Conservation (phyloP, 2,113 vertebrate species). For the Tyrannus savana region DNA sequence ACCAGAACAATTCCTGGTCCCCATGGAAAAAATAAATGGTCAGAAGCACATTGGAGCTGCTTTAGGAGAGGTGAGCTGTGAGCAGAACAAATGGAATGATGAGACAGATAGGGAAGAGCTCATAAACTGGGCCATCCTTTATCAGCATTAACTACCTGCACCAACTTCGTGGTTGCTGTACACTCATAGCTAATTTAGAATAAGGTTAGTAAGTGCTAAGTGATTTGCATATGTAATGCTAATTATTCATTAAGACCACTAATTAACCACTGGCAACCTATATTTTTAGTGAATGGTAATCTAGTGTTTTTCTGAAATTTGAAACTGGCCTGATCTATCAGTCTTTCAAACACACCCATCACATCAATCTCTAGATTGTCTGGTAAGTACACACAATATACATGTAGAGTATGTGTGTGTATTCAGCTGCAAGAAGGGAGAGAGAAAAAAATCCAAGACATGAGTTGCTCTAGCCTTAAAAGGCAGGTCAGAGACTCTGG, state of each 20-base stretch:
- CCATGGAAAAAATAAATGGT: neutral
- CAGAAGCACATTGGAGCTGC: neutral
- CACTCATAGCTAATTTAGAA: neutral
- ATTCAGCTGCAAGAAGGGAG: neutral
- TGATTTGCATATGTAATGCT: neutral
- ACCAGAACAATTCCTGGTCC: neutral
- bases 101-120: neutral
- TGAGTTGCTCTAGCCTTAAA: neutral
- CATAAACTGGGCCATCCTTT: neutral
- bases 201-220: neutral
- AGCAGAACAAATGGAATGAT: neutral
- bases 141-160: neutral
- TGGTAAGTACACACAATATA: neutral
- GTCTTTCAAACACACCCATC: neutral
- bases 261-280: neutral
- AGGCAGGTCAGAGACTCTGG: neutral
- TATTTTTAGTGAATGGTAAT: neutral
- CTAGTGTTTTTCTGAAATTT: neutral
- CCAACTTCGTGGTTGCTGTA: neutral
- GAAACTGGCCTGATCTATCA: neutral
- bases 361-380: neutral
- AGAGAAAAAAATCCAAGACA: neutral
- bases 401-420: neutral
- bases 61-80: neutral
- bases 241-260: neutral